phyloP scores from a whole-genome alignment of 2,888 invertebrate species.

The Escarpia spicata region DNA sequence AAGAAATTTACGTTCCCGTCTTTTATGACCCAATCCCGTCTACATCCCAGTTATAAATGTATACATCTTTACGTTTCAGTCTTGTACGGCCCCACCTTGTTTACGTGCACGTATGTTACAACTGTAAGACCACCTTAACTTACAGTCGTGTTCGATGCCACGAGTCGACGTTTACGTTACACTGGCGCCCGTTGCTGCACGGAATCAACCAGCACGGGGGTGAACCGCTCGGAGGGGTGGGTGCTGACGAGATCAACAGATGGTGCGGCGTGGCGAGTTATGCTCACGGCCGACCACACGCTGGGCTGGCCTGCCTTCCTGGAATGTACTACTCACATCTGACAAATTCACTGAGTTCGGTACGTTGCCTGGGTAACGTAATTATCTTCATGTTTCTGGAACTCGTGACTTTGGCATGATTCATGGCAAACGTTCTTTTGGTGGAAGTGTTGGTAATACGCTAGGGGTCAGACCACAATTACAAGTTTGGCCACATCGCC shows the following conservation, averaged over 20 bases:
- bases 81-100: neutral
- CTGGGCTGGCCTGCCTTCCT: neutral
- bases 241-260: neutral
- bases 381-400: neutral
- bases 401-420: neutral
- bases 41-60: neutral
- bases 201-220: neutral
- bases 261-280: neutral
- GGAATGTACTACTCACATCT: neutral
- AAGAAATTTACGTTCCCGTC: neutral
- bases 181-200: neutral
- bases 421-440: neutral
- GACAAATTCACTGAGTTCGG: neutral
- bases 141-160: neutral
- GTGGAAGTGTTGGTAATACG: neutral
- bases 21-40: neutral
- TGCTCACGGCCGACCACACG: neutral
- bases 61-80: neutral
- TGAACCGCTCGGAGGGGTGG: neutral
- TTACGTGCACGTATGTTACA: neutral
- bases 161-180: too few relatives aligned
- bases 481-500: too few relatives aligned
- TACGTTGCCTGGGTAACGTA: neutral
- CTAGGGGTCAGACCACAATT: neutral
- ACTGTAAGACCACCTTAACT: neutral